A percentile compares a stretch with the other conserved stretches of the same genome.
Evolutionary conservation across 2,888 invertebrate species (phyloP).

Genomic region (Mystacides longicornis): DNA sequence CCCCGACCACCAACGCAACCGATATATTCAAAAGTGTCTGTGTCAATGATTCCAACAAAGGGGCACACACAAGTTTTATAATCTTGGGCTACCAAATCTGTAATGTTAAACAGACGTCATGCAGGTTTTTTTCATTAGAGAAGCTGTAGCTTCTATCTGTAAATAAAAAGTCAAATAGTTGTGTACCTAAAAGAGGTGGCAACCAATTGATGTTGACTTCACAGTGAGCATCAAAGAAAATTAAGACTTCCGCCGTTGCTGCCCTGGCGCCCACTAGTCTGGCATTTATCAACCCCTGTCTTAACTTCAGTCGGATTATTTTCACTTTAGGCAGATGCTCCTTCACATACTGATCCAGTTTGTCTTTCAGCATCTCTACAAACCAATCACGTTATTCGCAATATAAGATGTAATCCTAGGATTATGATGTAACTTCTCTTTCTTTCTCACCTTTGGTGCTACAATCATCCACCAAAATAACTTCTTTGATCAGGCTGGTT

Average conservation of each 20-base stretch:
- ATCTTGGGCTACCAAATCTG: slow-evolving; percentile 80
- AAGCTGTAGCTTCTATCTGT: too few species aligned
- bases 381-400: slow-evolving; percentile 16
- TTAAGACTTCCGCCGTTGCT: slow-evolving; percentile 69
- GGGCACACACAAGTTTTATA: slow-evolving; percentile 88
- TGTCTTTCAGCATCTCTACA: slow-evolving; percentile 56
- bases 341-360: slow-evolving; percentile 68
- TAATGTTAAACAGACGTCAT: too few species aligned
- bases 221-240: slow-evolving; percentile 88
- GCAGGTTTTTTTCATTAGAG: too few species aligned
- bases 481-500: slow-evolving; percentile 66
- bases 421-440: too few species aligned
- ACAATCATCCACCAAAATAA: slow-evolving; percentile 83
- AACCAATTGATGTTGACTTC: slow-evolving; percentile 89
- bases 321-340: slow-evolving; percentile 42
- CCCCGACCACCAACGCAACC: slow-evolving; percentile 92
- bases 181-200: slow-evolving; percentile 70
- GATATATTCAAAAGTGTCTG: slow-evolving; percentile 82
- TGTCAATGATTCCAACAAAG: slow-evolving; percentile 85
- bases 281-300: slow-evolving; percentile 82
- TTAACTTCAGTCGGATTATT: slow-evolving; percentile 58
- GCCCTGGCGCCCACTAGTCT: slow-evolving; percentile 72
- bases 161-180: too few species aligned
- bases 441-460: slow-evolving; percentile 70
- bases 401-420: too few species aligned